phyloP scores from a whole-genome alignment of 2,797 vertebrate species.

The Leuciscus waleckii region DNA sequence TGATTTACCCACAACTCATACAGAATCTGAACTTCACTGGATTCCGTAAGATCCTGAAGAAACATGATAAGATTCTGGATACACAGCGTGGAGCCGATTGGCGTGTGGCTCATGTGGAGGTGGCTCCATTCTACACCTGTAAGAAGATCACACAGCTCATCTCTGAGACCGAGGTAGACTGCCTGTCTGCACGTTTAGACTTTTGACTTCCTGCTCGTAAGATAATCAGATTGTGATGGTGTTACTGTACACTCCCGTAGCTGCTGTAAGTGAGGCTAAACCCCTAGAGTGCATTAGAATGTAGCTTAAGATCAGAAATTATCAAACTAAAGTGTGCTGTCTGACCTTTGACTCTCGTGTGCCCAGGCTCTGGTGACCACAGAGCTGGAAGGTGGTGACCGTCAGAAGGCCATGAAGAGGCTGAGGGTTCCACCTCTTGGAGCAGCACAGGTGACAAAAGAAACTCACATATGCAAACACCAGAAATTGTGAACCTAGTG shows the following conservation, averaged over 20 bases:
- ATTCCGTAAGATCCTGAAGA: conserved; percentile 98
- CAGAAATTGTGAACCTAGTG: neutral
- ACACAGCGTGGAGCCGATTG: conserved; percentile 92
- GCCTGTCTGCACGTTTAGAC: neutral
- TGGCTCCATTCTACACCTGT: conserved; percentile 97
- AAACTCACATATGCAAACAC: neutral
- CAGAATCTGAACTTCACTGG: conserved; percentile 99
- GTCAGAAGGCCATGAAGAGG: conserved; percentile 98
- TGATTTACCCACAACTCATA: conserved; percentile 9
- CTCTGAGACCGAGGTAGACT: conserved; percentile 90
- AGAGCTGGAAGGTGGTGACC: conserved; percentile 95
- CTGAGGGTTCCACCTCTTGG: conserved; percentile 96
- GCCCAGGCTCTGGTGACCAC: conserved; percentile 91
- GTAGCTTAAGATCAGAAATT: neutral
- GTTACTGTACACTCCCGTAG: neutral
- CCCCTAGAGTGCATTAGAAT: neutral
- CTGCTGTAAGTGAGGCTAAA: neutral
- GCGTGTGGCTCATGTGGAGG: conserved; percentile 94
- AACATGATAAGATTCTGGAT: conserved; percentile 99
- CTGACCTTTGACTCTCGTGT: conserved; percentile 50
- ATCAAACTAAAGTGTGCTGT: neutral
- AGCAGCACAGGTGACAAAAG: conserved; percentile 87
- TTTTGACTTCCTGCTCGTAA: neutral
- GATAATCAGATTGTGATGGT: neutral
- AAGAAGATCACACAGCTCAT: conserved; percentile 99